Evolutionary conservation across 1,140 invertebrate genomes (phyloP).

Genomic region (Drosophila orosa): DNA sequence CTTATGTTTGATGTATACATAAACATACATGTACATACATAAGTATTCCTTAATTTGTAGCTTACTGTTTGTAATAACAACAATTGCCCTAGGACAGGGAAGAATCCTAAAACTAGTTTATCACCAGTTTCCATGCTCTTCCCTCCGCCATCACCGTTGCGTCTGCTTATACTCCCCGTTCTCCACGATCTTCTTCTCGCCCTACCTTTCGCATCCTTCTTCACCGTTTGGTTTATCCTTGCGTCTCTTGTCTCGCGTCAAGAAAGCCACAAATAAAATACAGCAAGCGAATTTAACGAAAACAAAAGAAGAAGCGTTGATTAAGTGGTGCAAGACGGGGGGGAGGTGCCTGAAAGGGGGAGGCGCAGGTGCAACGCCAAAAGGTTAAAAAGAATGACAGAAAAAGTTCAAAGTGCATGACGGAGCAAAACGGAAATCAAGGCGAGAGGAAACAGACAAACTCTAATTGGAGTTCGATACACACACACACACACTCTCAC

Average conservation of each 20-base stretch:
- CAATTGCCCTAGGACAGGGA: slow-evolving; percentile 25
- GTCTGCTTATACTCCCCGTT: background rate
- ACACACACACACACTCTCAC: slow-evolving; percentile 6
- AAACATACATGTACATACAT: background rate
- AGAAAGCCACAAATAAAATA: slow-evolving; percentile 1
- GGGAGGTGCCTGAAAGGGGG: background rate
- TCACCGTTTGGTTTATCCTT: background rate
- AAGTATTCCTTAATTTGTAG: background rate
- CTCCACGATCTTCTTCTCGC: background rate
- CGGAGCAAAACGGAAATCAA: slow-evolving; percentile 54
- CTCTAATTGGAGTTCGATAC: slow-evolving; percentile 53
- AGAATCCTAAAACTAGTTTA: slow-evolving; percentile 33
- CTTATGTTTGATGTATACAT: background rate
- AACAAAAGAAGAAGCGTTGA: background rate
- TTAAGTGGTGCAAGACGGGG: too few species aligned
- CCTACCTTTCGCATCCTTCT: slow-evolving; percentile 13
- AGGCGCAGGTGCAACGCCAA: slow-evolving; percentile 4
- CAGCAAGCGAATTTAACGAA: background rate
- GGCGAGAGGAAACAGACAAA: slow-evolving; percentile 20
- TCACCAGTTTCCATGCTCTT: slow-evolving; percentile 1
- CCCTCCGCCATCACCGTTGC: background rate
- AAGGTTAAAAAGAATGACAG: slow-evolving; percentile 18
- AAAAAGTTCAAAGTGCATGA: slow-evolving; percentile 64
- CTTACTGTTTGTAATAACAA: slow-evolving; percentile 5
- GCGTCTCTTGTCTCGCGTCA: background rate